Conservation (phyloP, 1,140 invertebrate genomes). For the Pseudomyrmex pallidus region DNA sequence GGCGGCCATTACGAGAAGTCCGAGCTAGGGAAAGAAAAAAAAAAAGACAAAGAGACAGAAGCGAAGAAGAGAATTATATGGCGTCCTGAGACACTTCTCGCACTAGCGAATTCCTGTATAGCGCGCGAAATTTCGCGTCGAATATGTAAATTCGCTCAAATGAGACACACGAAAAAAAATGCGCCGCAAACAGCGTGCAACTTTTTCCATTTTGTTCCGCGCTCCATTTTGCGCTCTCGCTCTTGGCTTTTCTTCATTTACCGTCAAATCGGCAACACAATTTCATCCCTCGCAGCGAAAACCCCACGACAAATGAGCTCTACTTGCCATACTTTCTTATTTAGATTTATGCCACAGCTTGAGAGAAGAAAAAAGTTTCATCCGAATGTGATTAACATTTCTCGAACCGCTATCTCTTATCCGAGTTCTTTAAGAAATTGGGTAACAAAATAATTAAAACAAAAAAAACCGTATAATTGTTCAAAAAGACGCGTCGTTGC, state of each 20-base stretch:
- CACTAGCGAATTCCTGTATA: constrained; percentile 35
- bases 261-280: constrained; percentile 37
- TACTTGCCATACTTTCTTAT: constrained; percentile 38
- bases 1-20: constrained; percentile 45
- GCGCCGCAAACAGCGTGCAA: constrained; percentile 29
- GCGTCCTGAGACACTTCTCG: constrained; percentile 37
- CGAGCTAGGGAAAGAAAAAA: constrained; percentile 9
- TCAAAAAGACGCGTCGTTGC: too few relatives aligned
- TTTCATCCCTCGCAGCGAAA: constrained; percentile 16
- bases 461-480: neutral
- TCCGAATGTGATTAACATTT: neutral
- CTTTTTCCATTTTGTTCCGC: constrained; percentile 44
- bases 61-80: neutral
- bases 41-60: constrained; percentile 9
- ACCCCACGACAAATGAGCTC: constrained; percentile 21
- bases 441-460: neutral
- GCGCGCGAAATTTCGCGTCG: constrained; percentile 15
- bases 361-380: constrained; percentile 29
- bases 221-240: constrained; percentile 19
- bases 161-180: constrained; percentile 15
- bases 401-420: neutral
- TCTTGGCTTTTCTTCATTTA: constrained; percentile 6
- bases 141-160: constrained; percentile 43
- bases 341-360: constrained; percentile 28
- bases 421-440: neutral